Base-by-base conservation (phyloP, 2,113 vertebrate genomes). In the Artemisiospiza belli region DNA sequence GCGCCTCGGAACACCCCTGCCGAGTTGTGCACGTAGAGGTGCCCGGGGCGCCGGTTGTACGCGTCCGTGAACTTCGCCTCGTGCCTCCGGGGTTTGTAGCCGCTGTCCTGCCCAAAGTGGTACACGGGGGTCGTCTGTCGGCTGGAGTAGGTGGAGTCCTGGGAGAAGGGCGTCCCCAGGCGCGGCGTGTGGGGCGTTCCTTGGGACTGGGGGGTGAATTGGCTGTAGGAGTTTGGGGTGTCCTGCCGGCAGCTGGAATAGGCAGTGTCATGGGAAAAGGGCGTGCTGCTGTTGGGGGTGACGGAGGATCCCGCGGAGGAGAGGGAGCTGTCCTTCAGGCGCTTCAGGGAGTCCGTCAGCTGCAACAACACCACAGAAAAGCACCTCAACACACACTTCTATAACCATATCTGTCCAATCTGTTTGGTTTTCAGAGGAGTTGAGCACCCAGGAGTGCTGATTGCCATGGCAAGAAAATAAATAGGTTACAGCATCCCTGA, bases 131-230 rank as follows among this genome's bases (percentile, higher is more conserved):
- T 99, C 30, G 98, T 98, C 97, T 99, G 99, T 21, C 99, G 98
- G 94, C 99, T 99, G 49, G 99, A 99, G 95, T 98, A 99, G 89
- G 97, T 98, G 43, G 99, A 99, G 95, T 99, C 99, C 96, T 99
- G 99, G 25, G 99, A 99, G 97, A 98, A 99, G 1, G 99, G 99
- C 2, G 99, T 99, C 61, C 99, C 98, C 79, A 98, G 93, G 9
- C 99, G 99, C 0, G 99, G 99, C 13, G 99, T 99, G 82, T 99
- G 98, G 9, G 99, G 99, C 5, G 98, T 99, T 82, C 98, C 98
- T 97, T 99, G 99, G 62, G 99, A 99, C 97, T 99, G 99, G 0
- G 99, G 98, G 4, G 99, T 99, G 61, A 97, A 98, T 31, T 99
- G 98, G 80, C 98, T 98, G 25, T 98, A 99, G 16, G 99, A 99